Percentiles rank a stretch among this genome's conserved stretches.
Evolutionary conservation across 2,797 vertebrate genomes (phyloP).

Genomic region (Cacajao melanocephalus): DNA sequence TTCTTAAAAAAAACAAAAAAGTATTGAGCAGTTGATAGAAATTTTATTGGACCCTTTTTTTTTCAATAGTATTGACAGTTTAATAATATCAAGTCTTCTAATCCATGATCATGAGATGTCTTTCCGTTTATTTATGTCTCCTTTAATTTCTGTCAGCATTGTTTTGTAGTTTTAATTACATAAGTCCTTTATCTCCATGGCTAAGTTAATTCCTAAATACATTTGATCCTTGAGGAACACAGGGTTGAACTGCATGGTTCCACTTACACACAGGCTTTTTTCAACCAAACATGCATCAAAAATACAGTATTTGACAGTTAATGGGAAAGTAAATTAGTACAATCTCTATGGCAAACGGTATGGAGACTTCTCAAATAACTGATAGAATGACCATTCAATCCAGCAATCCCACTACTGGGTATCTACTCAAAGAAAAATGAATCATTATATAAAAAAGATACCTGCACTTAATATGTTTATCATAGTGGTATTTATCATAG

Average conservation of each 20-base stretch:
- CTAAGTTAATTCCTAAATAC: neutral
- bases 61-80: neutral
- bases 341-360: too few relatives aligned
- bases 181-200: neutral
- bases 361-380: too few relatives aligned
- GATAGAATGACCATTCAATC: too few relatives aligned
- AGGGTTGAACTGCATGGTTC: neutral
- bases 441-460: too few relatives aligned
- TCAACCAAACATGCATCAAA: neutral
- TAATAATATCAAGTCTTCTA: neutral
- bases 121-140: neutral
- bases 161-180: neutral
- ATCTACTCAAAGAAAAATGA: too few relatives aligned
- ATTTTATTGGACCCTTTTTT: neutral
- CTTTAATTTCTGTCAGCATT: neutral
- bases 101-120: neutral
- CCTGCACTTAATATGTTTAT: too few relatives aligned
- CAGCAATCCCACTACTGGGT: too few relatives aligned
- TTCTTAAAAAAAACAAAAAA: neutral
- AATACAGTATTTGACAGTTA: too few relatives aligned
- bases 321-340: too few relatives aligned
- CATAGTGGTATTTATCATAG: too few relatives aligned
- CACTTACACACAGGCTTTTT: neutral
- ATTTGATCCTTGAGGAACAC: neutral
- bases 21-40: neutral